Percentiles rank a stretch among this genome's conserved stretches.
Conservation (phyloP, 2,113 vertebrate species). For the Sterna hirundo region DNA sequence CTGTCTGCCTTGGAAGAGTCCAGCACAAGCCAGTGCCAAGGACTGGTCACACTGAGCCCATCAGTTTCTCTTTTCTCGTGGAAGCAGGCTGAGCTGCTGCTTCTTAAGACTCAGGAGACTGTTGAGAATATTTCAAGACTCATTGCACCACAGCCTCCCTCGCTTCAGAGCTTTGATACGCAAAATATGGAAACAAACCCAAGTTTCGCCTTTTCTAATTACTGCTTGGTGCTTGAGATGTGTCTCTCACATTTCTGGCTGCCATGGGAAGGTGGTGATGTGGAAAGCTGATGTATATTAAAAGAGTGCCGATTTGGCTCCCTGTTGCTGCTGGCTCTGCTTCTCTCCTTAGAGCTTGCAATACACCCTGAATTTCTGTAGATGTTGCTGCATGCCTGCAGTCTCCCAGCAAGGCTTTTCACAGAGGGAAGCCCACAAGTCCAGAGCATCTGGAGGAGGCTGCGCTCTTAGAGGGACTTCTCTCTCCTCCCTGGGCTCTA, state of each 20-base stretch:
- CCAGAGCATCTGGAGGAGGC: not conserved
- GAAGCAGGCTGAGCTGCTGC: not conserved
- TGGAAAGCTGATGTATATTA: constrained; percentile 64
- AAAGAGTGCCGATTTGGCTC: not conserved
- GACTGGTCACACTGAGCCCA: not conserved
- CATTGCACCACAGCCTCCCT: constrained; percentile 31
- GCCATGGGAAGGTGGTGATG: constrained; percentile 61
- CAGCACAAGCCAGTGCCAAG: not conserved
- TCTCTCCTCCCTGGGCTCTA: not conserved
- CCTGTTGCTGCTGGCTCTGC: constrained; percentile 35
- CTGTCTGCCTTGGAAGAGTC: not conserved
- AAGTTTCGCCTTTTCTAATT: constrained; percentile 62
- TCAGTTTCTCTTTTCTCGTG: not conserved
- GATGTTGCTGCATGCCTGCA: constrained; percentile 64
- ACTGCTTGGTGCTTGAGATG: constrained; percentile 41
- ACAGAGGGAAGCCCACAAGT: not conserved
- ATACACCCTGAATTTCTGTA: constrained; percentile 66
- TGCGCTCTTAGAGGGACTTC: not conserved
- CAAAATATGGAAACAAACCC: constrained; percentile 43
- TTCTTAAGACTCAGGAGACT: not conserved
- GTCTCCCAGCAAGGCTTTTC: constrained; percentile 13
- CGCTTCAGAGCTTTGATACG: constrained; percentile 27
- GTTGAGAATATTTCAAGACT: constrained; percentile 35
- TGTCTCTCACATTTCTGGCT: constrained; percentile 63
- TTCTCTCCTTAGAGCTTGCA: not conserved